phyloP scores from a whole-genome alignment of 2,888 invertebrate genomes.

The Hylaea fasciaria region DNA sequence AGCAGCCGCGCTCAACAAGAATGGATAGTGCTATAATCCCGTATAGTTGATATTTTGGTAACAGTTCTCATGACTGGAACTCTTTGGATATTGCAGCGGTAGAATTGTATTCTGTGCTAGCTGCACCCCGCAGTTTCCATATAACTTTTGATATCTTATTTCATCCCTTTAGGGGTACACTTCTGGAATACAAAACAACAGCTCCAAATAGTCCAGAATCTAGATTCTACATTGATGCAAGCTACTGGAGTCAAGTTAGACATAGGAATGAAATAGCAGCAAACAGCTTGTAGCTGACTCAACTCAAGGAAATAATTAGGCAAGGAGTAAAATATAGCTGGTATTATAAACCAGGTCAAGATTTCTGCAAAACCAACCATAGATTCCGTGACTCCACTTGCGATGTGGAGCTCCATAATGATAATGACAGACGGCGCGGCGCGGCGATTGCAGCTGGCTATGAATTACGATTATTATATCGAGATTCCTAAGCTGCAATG shows the following conservation, averaged over 20 bases:
- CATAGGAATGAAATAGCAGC: too few species aligned
- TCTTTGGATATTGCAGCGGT: too few species aligned
- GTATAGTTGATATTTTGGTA: slow-evolving; percentile 3
- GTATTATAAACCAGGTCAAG: slow-evolving; percentile 7
- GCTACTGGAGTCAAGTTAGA: too few species aligned
- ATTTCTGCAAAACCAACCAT: slow-evolving; percentile 1
- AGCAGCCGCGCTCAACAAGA: slow-evolving; percentile 15
- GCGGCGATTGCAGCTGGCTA: slow-evolving; percentile 8
- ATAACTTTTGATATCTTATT: too few species aligned
- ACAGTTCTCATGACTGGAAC: too few species aligned
- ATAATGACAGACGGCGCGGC: background rate
- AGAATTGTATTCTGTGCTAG: too few species aligned
- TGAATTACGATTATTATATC: slow-evolving; percentile 13
- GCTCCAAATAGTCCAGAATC: too few species aligned
- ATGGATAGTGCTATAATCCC: slow-evolving; percentile 21
- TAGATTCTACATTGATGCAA: too few species aligned
- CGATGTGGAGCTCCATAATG: slow-evolving; percentile 14
- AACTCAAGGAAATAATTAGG: background rate
- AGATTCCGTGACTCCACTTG: slow-evolving; percentile 7
- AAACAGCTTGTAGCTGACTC: background rate
- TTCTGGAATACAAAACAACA: too few species aligned
- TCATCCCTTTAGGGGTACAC: too few species aligned
- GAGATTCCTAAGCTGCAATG: slow-evolving; percentile 3
- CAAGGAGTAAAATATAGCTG: background rate
- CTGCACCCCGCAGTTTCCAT: too few species aligned